Evolutionary conservation across 2,888 invertebrate genomes (phyloP).

Genomic region (Leucophenga montana): DNA sequence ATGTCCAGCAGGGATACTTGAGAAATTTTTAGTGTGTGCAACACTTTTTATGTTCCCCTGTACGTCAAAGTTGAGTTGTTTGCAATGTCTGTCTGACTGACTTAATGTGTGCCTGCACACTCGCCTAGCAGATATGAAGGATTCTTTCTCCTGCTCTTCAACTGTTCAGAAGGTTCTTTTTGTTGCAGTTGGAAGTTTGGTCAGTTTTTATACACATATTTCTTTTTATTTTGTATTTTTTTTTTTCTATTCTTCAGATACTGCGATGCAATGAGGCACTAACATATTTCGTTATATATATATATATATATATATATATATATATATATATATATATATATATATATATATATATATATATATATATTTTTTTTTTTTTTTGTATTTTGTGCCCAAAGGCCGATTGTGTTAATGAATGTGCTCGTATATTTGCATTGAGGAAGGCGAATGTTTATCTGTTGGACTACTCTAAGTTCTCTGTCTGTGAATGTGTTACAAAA

Average conservation of each 20-base stretch:
- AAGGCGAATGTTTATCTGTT: constrained; percentile 45
- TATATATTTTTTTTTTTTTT: too few relatives aligned
- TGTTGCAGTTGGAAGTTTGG: too few relatives aligned
- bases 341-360: too few relatives aligned
- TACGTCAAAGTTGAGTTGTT: background rate
- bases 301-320: too few relatives aligned
- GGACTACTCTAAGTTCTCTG: background rate
- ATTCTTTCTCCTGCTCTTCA: background rate
- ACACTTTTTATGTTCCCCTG: constrained; percentile 47
- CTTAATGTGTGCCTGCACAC: constrained; percentile 18
- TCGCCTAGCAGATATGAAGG: background rate
- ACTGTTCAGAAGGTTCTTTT: too few relatives aligned
- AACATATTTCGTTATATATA: constrained; percentile 27
- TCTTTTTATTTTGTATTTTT: constrained; percentile 39
- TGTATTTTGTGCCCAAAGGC: constrained; percentile 52
- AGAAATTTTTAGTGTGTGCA: constrained; percentile 59
- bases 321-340: too few relatives aligned
- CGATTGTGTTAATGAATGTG: constrained; percentile 61
- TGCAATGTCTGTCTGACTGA: constrained; percentile 9
- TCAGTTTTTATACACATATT: background rate
- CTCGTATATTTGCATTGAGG: constrained; percentile 61
- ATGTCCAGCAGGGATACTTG: constrained; percentile 63
- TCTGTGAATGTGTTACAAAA: background rate
- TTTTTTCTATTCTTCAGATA: constrained; percentile 41
- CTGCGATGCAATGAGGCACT: background rate